Base-by-base conservation (phyloP, 2,113 vertebrate species). In the Dipodomys ordii region DNA sequence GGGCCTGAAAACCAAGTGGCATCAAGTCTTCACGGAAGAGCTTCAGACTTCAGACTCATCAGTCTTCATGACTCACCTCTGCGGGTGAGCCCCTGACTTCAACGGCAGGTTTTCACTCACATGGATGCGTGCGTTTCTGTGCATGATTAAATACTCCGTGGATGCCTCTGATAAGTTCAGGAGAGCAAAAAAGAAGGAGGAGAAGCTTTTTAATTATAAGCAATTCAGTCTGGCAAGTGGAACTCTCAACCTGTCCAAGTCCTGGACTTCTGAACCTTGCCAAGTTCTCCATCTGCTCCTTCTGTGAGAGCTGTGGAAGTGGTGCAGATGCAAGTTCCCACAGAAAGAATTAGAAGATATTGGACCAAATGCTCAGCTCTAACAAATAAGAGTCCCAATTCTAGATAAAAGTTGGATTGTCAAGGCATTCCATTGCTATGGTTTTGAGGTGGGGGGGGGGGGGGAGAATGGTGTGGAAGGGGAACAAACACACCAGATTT, bases 271-370 rank as follows among this genome's bases (percentile, higher is more conserved):
- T 39, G 65, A 74, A 74, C 78, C 78, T 76, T 3, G 90, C 95
- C 96, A 94, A 95, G 95, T 74, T 91, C 81, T 87, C 96, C 95
- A 97, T 97, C 96, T 96, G 96, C 96, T 94, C 85, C 93, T 85
- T 73, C 83, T 5, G 23, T 49, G 65, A 93, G 65, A 60, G 72
- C 62, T 11, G 11, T 46, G 85, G 83, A 68, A 65, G 76, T 86
- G 73, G 4, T 79, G 78, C 85, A 77, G 84, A 89, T 82, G 83
- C 89, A 84, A 94, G 84, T 96, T 96, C 96, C 93, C 87, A 94
- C 87, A 91, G 87, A 93, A 68, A 90, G 92, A 90, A 88, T 85
- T 9, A 87, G 87, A 91, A 64, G 89, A 77, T 91, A 78, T 79
- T 93, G 87, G 91, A 83, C 87, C 89, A 72, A 94, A 94, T 57